Conservation (phyloP, 2,113 vertebrate genomes). For the Psettodes erumei region DNA sequence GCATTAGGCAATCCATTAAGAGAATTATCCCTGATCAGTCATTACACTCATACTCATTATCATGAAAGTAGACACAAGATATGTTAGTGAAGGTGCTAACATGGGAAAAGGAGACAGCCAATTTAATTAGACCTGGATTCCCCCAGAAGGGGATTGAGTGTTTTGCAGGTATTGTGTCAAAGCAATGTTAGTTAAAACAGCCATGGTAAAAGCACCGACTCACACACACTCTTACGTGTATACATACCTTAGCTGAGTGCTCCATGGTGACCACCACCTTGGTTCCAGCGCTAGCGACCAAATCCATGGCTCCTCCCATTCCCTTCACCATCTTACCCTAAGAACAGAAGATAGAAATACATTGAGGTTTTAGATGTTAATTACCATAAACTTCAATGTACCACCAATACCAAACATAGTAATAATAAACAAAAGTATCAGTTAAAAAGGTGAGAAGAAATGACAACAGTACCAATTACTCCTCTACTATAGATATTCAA, state of each 20-base stretch:
- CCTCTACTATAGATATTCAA: not conserved
- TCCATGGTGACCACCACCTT: slow-evolving; percentile 99
- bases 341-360: slow-evolving; percentile 38
- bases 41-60: slow-evolving; percentile 59
- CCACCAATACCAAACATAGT: not conserved
- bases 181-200: not conserved
- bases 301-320: slow-evolving; percentile 99
- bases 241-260: slow-evolving; percentile 94
- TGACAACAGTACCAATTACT: not conserved
- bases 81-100: not conserved
- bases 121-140: slow-evolving; percentile 22
- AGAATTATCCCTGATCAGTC: slow-evolving; percentile 63
- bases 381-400: no score
- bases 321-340: slow-evolving; percentile 99
- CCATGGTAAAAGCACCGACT: not conserved
- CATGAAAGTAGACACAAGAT: slow-evolving; percentile 40
- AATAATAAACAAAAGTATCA: not conserved
- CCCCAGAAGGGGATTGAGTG: slow-evolving; percentile 2
- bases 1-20: slow-evolving; percentile 68
- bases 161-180: slow-evolving; percentile 3
- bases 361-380: no score
- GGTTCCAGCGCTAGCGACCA: slow-evolving; percentile 94
- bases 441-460: not conserved
- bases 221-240: not conserved
- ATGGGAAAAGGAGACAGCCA: slow-evolving; percentile 31